Evolutionary conservation across 2,888 invertebrate genomes (phyloP), one percentile per base, ranked within the genome.

Genomic region (Caenorhabditis drosophilae): DNA sequence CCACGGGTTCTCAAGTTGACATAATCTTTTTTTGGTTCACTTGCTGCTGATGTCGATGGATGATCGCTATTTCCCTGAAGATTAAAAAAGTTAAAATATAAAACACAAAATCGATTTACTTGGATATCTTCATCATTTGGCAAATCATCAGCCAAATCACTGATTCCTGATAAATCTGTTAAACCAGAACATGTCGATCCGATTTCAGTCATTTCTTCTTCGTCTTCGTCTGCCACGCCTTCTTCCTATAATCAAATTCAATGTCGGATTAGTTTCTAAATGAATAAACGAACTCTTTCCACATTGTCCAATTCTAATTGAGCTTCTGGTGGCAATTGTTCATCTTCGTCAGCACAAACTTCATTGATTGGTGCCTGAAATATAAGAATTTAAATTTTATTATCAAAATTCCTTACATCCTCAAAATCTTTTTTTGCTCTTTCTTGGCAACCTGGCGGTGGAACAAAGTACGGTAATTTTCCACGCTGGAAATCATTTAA

Each of bases 401-500:
- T n/a, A n/a, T n/a, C n/a, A n/a, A n/a, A n/a, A n/a, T n/a, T n/a
- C n/a, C 45, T 25, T 4, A 61, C 72, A 58, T 71, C 54, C n/a
- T 67, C 57, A 42, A 54, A 72, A 27, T 75, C 71, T 26, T 62
- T 70, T 40, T 62, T 61, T 1, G 72, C 75, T 34, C 69, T 53
- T 26, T 78, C 75, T 53, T 74, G 76, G 47, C 75, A 81, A 18
- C 78, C 79, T 4, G 80, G 77, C n/a, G 82, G 83, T 18, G 58
- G 53, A 1, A 66, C 66, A 87, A 92, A 98, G 85, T 92, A 97
- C 0, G 97, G 76, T 23, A 76, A 63, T 25, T 63, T 68, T 4
- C 98, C 98, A 80, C 98, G 88, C 86, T 98, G 97, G 91, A 94
- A 98, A 85, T 98, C 98, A 86, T 98, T 98, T 2, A 98, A 88